Percentiles rank a stretch among this genome's conserved stretches.
Conservation (phyloP, 2,888 invertebrate genomes). For the Microdon myrmicae region DNA sequence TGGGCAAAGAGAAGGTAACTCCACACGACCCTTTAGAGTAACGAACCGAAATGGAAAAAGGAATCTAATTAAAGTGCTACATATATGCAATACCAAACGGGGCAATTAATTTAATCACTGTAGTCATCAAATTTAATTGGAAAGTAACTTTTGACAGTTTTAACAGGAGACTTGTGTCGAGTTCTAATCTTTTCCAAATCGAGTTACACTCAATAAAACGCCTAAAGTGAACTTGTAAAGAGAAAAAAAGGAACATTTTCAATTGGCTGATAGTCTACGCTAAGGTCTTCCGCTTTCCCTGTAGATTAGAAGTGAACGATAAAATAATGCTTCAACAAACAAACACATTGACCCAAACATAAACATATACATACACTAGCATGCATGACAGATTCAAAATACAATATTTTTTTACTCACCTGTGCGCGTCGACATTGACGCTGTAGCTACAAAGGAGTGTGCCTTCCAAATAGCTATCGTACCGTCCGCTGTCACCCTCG, state of each 20-base stretch:
- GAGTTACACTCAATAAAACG: slow-evolving; percentile 18
- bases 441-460: slow-evolving; percentile 90
- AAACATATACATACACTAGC: not conserved
- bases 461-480: slow-evolving; percentile 91
- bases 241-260: slow-evolving; percentile 28
- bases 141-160: slow-evolving; percentile 38
- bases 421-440: slow-evolving; percentile 90
- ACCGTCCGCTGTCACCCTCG: slow-evolving; percentile 88
- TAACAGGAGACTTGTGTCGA: slow-evolving; percentile 31
- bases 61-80: slow-evolving; percentile 31
- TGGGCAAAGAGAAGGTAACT: too few relatives aligned
- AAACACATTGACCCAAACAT: not conserved
- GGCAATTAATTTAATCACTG: slow-evolving; percentile 44
- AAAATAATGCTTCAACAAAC: slow-evolving; percentile 2
- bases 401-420: slow-evolving; percentile 70
- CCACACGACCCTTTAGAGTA: too few relatives aligned
- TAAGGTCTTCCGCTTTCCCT: too few relatives aligned
- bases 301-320: slow-evolving; percentile 11
- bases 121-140: slow-evolving; percentile 44
- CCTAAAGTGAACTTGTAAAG: slow-evolving; percentile 8
- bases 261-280: too few relatives aligned
- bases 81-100: slow-evolving; percentile 33
- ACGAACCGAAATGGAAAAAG: slow-evolving; percentile 36
- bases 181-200: slow-evolving; percentile 36
- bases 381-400: slow-evolving; percentile 11